phyloP scores from a whole-genome alignment of 2,113 vertebrate genomes.

The Crotophaga sulcirostris region DNA sequence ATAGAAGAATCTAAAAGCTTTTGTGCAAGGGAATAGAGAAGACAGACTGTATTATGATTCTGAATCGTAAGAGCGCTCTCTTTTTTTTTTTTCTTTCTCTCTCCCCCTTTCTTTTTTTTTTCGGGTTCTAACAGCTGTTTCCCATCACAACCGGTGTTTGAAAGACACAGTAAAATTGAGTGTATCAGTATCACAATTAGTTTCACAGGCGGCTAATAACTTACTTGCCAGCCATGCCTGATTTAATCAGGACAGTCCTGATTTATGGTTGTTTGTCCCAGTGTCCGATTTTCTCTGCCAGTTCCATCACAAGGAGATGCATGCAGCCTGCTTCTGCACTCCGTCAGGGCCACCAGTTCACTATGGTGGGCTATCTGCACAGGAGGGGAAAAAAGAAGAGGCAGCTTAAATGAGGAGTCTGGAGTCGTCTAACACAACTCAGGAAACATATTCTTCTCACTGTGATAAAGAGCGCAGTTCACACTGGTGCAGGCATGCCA shows the following conservation, averaged over 20 bases:
- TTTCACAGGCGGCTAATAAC: slow-evolving; percentile 75
- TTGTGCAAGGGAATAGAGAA: slow-evolving; percentile 70
- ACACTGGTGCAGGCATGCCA: background rate
- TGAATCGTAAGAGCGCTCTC: slow-evolving; percentile 20
- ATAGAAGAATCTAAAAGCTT: slow-evolving; percentile 69
- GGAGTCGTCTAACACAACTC: background rate
- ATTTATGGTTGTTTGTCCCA: slow-evolving; percentile 70
- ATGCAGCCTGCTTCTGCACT: background rate
- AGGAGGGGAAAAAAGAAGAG: background rate
- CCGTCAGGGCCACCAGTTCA: slow-evolving; percentile 5
- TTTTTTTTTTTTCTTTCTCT: slow-evolving; percentile 15
- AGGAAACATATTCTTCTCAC: background rate
- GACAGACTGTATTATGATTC: slow-evolving; percentile 75
- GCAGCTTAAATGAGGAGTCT: slow-evolving; percentile 3
- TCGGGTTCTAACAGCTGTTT: slow-evolving; percentile 75
- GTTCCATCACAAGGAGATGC: slow-evolving; percentile 43
- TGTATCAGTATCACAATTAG: slow-evolving; percentile 75
- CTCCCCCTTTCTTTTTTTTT: background rate
- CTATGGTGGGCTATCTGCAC: background rate
- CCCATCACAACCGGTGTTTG: slow-evolving; percentile 76
- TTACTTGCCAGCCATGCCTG: slow-evolving; percentile 71
- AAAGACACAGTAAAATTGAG: slow-evolving; percentile 72
- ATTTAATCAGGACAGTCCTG: slow-evolving; percentile 70
- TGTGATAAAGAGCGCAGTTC: slow-evolving; percentile 16
- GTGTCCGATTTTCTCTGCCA: slow-evolving; percentile 64